phyloP scores from a whole-genome alignment of 2,888 invertebrate genomes.

The Lithosia quadra region DNA sequence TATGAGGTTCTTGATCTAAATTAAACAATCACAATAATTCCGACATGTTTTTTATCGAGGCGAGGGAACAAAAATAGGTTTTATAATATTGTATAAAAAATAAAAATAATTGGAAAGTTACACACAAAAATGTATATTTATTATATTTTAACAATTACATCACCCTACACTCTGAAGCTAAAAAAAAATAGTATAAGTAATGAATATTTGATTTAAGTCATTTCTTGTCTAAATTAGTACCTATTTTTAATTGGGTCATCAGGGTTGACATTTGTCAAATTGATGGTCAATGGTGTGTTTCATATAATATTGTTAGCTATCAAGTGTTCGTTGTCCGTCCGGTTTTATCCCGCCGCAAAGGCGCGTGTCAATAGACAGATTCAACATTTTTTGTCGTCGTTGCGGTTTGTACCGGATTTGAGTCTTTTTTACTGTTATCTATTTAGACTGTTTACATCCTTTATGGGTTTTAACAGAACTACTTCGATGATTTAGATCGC shows the following conservation, averaged over 20 bases:
- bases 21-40: no score
- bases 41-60: no score
- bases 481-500: no score
- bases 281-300: constrained; percentile 21
- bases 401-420: constrained; percentile 51
- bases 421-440: constrained; percentile 40
- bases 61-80: no score
- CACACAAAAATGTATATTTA: no score
- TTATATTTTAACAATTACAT: no score
- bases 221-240: not conserved
- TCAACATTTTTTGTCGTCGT: constrained; percentile 46
- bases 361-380: constrained; percentile 62
- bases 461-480: constrained; percentile 25
- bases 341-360: constrained; percentile 53
- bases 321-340: constrained; percentile 31
- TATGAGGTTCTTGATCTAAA: no score
- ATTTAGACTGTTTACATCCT: constrained; percentile 34
- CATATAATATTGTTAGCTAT: constrained; percentile 25
- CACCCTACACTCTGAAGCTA: no score
- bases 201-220: not conserved
- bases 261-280: constrained; percentile 9
- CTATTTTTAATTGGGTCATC: constrained; percentile 13
- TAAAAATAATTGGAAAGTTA: no score
- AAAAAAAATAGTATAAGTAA: not conserved
- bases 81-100: no score